phyloP scores from a whole-genome alignment of 2,797 vertebrate genomes.

The Coccyzus lansbergi region DNA sequence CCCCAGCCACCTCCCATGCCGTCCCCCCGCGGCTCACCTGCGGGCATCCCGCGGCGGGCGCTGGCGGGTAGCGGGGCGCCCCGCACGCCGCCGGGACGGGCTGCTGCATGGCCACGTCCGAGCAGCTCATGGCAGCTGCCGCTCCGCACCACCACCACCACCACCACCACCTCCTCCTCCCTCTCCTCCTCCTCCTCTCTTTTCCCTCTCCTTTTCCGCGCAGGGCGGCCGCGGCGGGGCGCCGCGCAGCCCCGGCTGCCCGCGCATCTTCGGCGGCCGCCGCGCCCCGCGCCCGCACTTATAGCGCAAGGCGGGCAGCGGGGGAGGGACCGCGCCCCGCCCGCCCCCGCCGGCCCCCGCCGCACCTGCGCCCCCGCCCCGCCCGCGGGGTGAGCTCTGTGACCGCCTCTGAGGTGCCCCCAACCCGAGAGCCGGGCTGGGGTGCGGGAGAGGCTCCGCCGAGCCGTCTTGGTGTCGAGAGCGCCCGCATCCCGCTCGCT shows the following conservation, averaged over 20 bases:
- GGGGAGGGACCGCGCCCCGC: background rate
- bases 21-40: constrained; percentile 82
- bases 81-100: constrained; percentile 83
- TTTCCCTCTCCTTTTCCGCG: background rate
- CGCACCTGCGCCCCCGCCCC: background rate
- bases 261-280: constrained; percentile 53
- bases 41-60: constrained; percentile 82
- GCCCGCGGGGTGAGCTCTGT: too few relatives aligned
- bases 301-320: background rate
- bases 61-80: constrained; percentile 84
- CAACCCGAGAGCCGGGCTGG: too few relatives aligned
- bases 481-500: too few relatives aligned
- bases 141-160: constrained; percentile 14
- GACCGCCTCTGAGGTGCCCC: too few relatives aligned
- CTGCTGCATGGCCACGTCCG: constrained; percentile 94
- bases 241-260: constrained; percentile 37
- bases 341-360: background rate
- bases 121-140: constrained; percentile 87
- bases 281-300: constrained; percentile 18
- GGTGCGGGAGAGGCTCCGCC: too few relatives aligned
- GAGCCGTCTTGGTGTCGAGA: too few relatives aligned
- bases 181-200: background rate
- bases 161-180: too few relatives aligned
- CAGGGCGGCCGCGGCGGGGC: constrained; percentile 9
- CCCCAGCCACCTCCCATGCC: too few relatives aligned